Evolutionary conservation across 64 coral and sea anemone species (phyloP).

Genomic region (Dendronephthya gigantea): DNA sequence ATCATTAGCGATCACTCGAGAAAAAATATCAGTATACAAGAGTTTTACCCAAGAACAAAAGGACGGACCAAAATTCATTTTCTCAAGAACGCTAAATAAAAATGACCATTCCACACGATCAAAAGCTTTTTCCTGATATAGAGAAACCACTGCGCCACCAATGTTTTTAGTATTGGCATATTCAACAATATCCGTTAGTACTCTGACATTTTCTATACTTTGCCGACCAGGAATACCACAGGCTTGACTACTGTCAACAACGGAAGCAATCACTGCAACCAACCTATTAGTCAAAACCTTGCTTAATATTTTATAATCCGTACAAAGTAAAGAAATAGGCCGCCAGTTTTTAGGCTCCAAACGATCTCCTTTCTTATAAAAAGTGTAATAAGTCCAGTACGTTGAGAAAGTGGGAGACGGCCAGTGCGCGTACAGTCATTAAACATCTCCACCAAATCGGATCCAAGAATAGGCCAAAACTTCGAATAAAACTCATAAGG

Average conservation of each 20-base stretch:
- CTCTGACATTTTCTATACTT: background rate
- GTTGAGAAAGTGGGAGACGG: background rate
- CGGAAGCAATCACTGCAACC: background rate
- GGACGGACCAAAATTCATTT: background rate
- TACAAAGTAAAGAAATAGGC: constrained; percentile 19
- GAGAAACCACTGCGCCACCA: background rate
- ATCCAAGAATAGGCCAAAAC: background rate
- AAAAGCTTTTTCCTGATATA: constrained; percentile 39
- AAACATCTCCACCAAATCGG: background rate
- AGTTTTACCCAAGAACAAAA: background rate
- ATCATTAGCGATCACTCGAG: background rate
- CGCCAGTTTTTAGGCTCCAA: constrained; percentile 15
- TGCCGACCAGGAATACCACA: background rate
- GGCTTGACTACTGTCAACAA: background rate
- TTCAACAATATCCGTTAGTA: background rate
- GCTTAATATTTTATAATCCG: background rate
- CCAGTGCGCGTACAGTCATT: background rate
- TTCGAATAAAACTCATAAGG: background rate
- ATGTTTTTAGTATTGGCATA: background rate
- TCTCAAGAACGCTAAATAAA: background rate
- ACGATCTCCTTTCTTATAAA: background rate
- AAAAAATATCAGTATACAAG: background rate
- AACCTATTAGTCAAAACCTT: background rate
- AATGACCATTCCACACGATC: constrained; percentile 1
- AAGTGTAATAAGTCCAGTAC: background rate